Percentiles rank a stretch among this genome's conserved stretches.
phyloP scores from a whole-genome alignment of 2,113 vertebrate species.

The Morone chrysops region DNA sequence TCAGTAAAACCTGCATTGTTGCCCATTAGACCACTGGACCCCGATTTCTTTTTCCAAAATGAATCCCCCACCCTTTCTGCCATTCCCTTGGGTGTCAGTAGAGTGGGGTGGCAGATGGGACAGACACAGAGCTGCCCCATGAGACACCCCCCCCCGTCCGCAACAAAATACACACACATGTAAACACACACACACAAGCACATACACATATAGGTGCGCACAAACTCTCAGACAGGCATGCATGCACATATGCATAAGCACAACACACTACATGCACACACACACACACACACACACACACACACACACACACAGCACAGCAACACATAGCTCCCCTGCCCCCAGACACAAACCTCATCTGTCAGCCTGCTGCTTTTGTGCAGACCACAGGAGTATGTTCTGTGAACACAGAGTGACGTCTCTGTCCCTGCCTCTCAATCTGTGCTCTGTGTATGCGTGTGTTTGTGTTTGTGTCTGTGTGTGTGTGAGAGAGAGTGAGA shows the following conservation, averaged over 20 bases:
- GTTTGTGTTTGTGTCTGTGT: conserved; percentile 14
- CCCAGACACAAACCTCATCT: conserved; percentile 80
- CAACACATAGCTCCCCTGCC: conserved; percentile 67
- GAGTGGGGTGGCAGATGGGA: conserved; percentile 88
- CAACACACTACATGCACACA: conserved; percentile 17
- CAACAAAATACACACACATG: conserved; percentile 54
- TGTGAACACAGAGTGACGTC: conserved; percentile 71
- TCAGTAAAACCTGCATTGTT: conserved; percentile 79
- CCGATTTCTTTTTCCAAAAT: conserved; percentile 77
- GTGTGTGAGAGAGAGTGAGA: not conserved
- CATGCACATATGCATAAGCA: conserved; percentile 33
- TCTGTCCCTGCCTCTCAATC: conserved; percentile 69
- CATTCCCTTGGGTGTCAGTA: conserved; percentile 85
- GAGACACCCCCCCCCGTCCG: conserved; percentile 68
- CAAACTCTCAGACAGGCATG: conserved; percentile 40
- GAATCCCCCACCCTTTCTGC: conserved; percentile 75
- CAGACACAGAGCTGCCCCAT: conserved; percentile 84
- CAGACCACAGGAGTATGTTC: conserved; percentile 58
- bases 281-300: conserved; percentile 19
- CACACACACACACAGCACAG: conserved; percentile 42
- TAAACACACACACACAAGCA: conserved; percentile 33
- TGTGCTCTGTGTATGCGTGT: conserved; percentile 55
- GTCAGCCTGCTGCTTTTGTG: conserved; percentile 80
- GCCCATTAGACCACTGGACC: conserved; percentile 82
- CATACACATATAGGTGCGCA: conserved; percentile 53